Evolutionary conservation across 2,113 vertebrate genomes (phyloP), one percentile per base, ranked within the genome.

Genomic region (Ranitomeya variabilis): DNA sequence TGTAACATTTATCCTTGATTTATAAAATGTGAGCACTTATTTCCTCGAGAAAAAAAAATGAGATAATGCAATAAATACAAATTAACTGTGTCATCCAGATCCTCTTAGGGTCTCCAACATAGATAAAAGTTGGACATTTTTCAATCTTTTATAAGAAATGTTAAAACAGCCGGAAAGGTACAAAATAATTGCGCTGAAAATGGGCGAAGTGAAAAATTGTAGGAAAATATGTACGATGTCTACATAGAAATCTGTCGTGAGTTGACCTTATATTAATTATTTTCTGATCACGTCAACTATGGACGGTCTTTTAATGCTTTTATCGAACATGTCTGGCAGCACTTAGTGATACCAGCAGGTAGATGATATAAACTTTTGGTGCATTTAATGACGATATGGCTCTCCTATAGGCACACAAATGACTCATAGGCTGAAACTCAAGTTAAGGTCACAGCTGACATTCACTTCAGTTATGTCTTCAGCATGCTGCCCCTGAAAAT

Each of bases 41-140:
- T 66, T 21, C 11, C n/a, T 37, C 57, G 12, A 19, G 13, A 84
- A 62, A 83, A 12, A 55, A 67, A 45, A 67, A 45, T 45, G 1
- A 69, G 59, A 84, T 54, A 84, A 84, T 84, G 54, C 54, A 84
- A 71, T 71, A 84, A 71, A 84, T 71, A 55, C 3, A 71, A 71
- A 69, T 84, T 11, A 71, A 69, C 57, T 66, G 80, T 62, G 80
- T 82, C 80, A 82, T 51, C 80, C 7, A 82, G 80, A 84, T 71
- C 82, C 66, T 84, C 64, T 84, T 55, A 71, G 51, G 45, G 21
- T 69, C 62, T 84, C 82, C 66, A 45, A 60, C 80, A 82, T 82
- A 59, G 80, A 84, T 54, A 84, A 84, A 55, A 71, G 60, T 83
- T 23, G n/a, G 19, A 71, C 14, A 71, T 26, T 62, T 23, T 26